phyloP scores from a whole-genome alignment of 2,113 vertebrate genomes.

The Sterna hirundo region DNA sequence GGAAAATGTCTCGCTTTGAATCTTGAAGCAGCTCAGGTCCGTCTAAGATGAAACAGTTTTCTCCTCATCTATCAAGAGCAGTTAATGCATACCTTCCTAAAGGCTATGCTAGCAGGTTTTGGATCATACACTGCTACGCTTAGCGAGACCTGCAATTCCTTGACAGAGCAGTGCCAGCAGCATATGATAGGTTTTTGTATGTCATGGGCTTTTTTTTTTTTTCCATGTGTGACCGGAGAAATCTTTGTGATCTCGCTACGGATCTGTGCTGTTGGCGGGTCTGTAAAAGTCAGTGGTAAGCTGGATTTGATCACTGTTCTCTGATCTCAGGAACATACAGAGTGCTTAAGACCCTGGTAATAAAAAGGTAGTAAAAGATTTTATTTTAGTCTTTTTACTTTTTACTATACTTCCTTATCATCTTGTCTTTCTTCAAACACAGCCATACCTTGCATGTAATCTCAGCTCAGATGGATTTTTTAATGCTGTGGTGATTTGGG shows the following conservation, averaged over 20 bases:
- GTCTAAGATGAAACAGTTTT: not conserved
- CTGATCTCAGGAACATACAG: constrained; percentile 7
- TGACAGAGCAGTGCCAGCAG: not conserved
- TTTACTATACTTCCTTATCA: constrained; percentile 32
- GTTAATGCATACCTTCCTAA: not conserved
- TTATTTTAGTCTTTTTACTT: constrained; percentile 54
- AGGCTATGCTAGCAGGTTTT: not conserved
- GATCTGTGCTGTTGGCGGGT: not conserved
- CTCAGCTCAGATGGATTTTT: constrained; percentile 39
- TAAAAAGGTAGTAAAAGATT: constrained; percentile 38
- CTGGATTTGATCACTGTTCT: not conserved
- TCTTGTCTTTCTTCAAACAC: constrained; percentile 12
- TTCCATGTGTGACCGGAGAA: not conserved
- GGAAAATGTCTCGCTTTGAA: not conserved
- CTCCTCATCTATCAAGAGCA: not conserved
- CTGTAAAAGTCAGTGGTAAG: constrained; percentile 4
- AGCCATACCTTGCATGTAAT: not conserved
- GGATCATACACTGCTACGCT: not conserved
- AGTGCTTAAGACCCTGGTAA: constrained; percentile 18
- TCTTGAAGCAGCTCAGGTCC: not conserved
- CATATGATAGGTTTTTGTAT: not conserved
- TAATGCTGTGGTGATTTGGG: constrained; percentile 45
- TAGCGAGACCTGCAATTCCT: not conserved
- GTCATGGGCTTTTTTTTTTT: not conserved
- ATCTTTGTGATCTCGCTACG: not conserved